phyloP scores from a whole-genome alignment of 2,113 vertebrate genomes.

The Tetrao urogallus region DNA sequence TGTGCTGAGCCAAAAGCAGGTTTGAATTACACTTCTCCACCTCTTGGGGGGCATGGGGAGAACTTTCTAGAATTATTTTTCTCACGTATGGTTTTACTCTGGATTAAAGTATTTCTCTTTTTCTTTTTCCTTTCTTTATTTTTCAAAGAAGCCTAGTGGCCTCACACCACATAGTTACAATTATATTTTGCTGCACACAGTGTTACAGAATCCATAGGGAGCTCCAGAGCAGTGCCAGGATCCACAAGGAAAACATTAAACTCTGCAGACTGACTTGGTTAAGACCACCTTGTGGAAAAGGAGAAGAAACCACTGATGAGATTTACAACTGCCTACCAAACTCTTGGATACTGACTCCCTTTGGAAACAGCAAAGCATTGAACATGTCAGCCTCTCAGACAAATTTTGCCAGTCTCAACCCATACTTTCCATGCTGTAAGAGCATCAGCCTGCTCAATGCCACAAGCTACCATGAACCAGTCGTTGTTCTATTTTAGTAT shows the following conservation, averaged over 20 bases:
- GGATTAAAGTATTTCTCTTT: not conserved
- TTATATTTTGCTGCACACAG: not conserved
- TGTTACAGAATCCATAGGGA: not conserved
- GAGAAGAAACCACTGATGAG: conserved; percentile 24
- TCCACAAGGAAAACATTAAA: conserved; percentile 46
- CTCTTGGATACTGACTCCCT: not conserved
- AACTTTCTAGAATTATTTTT: not conserved
- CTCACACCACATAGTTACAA: not conserved
- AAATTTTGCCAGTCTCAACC: conserved; percentile 10
- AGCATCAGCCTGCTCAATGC: conserved; percentile 7
- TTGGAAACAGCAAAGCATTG: conserved; percentile 26
- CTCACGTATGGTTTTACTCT: not conserved
- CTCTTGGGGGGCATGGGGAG: not conserved
- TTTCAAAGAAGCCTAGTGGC: not conserved
- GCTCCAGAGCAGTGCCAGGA: not conserved
- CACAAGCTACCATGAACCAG: not conserved
- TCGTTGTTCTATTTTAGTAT: not conserved
- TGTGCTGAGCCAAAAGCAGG: not conserved
- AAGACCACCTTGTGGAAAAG: conserved; percentile 54
- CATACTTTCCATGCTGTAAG: conserved; percentile 12
- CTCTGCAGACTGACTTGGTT: conserved; percentile 10
- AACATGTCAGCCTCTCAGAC: conserved; percentile 30
- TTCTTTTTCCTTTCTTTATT: not conserved
- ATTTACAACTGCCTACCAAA: conserved; percentile 53
- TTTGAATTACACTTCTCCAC: not conserved